Evolutionary conservation across 2,113 vertebrate genomes (phyloP), one percentile per base, ranked within the genome.

Genomic region (Oostethus manadensis): DNA sequence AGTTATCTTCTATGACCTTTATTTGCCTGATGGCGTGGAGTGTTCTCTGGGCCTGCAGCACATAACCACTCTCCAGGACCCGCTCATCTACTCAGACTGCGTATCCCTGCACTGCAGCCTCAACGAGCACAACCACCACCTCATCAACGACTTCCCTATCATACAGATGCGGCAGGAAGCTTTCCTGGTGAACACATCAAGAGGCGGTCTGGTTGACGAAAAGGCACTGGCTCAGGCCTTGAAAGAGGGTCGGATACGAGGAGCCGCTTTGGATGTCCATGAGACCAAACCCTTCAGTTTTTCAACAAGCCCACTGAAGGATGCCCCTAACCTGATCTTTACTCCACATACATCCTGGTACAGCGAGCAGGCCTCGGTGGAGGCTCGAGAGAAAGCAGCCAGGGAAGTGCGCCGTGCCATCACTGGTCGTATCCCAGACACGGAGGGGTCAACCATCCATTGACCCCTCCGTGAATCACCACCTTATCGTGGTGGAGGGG

Each of bases 111-210:
- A 94, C 86, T 94, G 93, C 87, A 93, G 92, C 84, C 90, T 94
- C 78, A 94, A 94, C 66, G 93, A 94, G 88, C 93, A 94, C 92
- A 94, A 94, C 86, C 93, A 94, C 88, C 93, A 94, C 80, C 93
- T 94, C 86, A 93, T 94, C 79, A 94, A 94, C 76, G 93, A 94
- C 89, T 94, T 94, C 85, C 93, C 93, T 86, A 94, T 94, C 87
- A 94, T 94, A 90, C 93, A 94, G 93, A 94, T 94, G 93, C 91
- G 93, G 45, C 93, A 94, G 75, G 93, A 93, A 63, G 93, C 92
- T 16, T 94, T 94, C 78, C 75, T 94, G 78, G 93, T 94, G 70
- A 94, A 94, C 86, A 93, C 93, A 33, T 92, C 93, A 59, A 88
- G 93, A 58, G 93, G 93, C 2, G 93, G 93, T 8, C 87, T 94